These are phyloP conservation scores for Mycteria americana DNA, from an alignment of 2,797 vertebrate species.

Conservation along the genomic window DNA sequence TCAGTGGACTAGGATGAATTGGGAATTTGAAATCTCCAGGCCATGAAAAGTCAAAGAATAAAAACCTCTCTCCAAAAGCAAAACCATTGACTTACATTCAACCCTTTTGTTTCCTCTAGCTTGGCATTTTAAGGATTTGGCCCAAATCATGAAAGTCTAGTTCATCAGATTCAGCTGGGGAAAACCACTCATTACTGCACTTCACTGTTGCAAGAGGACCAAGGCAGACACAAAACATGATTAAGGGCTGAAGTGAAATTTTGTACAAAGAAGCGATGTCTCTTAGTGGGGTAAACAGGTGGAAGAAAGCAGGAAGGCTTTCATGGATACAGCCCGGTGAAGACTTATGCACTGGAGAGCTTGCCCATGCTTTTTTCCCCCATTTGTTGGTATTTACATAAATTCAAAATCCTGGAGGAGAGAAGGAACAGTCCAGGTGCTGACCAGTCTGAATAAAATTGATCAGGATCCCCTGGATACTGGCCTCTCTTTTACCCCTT, in stretches of 20 bases:
- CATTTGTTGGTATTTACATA: not conserved
- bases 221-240: not conserved
- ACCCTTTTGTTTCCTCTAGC: not conserved
- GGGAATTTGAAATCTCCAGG: not conserved
- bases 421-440: not conserved
- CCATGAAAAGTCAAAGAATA: not conserved
- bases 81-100: not conserved
- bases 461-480: not conserved
- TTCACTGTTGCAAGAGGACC: not conserved
- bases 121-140: not conserved
- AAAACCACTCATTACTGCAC: not conserved
- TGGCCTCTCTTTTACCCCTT: not conserved
- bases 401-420: not conserved
- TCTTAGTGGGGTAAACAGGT: not conserved
- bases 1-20: not conserved
- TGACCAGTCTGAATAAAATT: not conserved
- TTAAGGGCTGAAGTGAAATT: not conserved
- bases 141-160: not conserved
- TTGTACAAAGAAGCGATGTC: not conserved
- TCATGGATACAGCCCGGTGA: not conserved
- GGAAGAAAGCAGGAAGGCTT: not conserved
- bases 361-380: rapidly evolving
- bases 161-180: not conserved
- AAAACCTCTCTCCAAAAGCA: not conserved
- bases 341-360: not conserved